A percentile compares a stretch with the other conserved stretches of the same genome.
Conservation (phyloP, 2,888 invertebrate species). For the Trichopria drosophilae region DNA sequence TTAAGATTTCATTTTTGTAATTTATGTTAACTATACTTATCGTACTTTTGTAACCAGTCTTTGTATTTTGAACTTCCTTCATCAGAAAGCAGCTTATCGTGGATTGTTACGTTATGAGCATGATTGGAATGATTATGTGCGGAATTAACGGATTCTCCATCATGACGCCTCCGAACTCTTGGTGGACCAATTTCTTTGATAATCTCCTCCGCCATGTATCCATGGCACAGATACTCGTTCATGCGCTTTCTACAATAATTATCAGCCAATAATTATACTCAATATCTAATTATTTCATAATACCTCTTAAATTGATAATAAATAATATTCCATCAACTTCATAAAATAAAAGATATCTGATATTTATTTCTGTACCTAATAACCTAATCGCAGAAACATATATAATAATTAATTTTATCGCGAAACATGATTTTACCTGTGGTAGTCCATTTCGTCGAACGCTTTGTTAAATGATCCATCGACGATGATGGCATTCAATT, state of each 20-base stretch:
- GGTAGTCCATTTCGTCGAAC: slow-evolving; percentile 68
- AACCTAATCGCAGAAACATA: too few species aligned
- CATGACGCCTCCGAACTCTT: slow-evolving; percentile 58
- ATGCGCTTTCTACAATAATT: slow-evolving; percentile 71
- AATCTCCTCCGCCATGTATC: slow-evolving; percentile 74
- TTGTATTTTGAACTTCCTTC: slow-evolving; percentile 74
- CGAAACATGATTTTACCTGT: slow-evolving; percentile 62
- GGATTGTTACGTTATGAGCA: slow-evolving; percentile 54
- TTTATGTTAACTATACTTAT: slow-evolving; percentile 12
- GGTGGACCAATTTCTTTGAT: slow-evolving; percentile 64
- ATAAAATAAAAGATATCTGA: too few species aligned
- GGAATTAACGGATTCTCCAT: slow-evolving; percentile 50
- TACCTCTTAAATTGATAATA: too few species aligned
- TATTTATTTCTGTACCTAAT: too few species aligned
- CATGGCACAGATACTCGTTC: slow-evolving; percentile 77
- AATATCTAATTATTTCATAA: too few species aligned
- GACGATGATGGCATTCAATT: slow-evolving; percentile 27
- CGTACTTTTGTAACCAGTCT: slow-evolving; percentile 75
- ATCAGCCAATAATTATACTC: too few species aligned
- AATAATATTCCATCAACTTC: too few species aligned
- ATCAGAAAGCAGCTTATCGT: slow-evolving; percentile 66
- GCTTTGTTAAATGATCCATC: slow-evolving; percentile 69
- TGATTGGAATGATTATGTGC: slow-evolving; percentile 41
- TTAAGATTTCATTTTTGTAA: too few species aligned
- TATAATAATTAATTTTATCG: background rate